These are phyloP conservation scores for Augochlora pura DNA, from an alignment of 1,140 invertebrate species.

Conservation along the genomic window DNA sequence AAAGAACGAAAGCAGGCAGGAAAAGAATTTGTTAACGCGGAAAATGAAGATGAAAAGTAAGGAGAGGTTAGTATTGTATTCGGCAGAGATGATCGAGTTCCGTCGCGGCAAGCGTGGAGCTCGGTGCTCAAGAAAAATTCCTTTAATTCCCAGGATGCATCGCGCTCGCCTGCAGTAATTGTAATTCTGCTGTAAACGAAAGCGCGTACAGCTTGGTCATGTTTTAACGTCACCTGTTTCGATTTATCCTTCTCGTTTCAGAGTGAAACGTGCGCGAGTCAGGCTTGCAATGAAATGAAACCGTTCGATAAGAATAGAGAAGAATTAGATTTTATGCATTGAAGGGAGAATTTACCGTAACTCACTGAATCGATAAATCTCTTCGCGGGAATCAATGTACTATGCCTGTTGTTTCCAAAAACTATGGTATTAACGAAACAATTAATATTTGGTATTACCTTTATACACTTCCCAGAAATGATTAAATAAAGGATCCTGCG, in stretches of 20 bases:
- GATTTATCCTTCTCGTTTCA: neutral
- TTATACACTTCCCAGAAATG: no score
- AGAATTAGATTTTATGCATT: no score
- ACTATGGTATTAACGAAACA: no score
- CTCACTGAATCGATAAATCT: no score
- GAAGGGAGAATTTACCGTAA: no score
- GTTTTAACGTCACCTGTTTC: neutral
- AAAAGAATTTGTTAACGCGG: neutral
- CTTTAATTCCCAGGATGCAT: constrained; percentile 20
- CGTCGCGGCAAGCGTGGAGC: neutral
- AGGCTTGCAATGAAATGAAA: neutral
- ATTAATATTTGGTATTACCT: no score
- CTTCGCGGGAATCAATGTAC: no score
- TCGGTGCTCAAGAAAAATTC: neutral
- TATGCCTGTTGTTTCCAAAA: no score
- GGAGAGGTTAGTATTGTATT: neutral
- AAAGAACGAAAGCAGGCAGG: neutral
- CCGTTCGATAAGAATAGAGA: neutral
- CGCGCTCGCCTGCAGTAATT: neutral
- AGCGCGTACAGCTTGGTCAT: neutral
- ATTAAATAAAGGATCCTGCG: no score
- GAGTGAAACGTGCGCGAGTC: neutral
- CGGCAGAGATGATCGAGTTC: constrained; percentile 15
- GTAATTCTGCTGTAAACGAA: neutral
- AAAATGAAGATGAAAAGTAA: neutral